Percentiles rank a stretch among this genome's conserved stretches.
phyloP scores from a whole-genome alignment of 2,113 vertebrate species.

The Poeciliopsis occidentalis region DNA sequence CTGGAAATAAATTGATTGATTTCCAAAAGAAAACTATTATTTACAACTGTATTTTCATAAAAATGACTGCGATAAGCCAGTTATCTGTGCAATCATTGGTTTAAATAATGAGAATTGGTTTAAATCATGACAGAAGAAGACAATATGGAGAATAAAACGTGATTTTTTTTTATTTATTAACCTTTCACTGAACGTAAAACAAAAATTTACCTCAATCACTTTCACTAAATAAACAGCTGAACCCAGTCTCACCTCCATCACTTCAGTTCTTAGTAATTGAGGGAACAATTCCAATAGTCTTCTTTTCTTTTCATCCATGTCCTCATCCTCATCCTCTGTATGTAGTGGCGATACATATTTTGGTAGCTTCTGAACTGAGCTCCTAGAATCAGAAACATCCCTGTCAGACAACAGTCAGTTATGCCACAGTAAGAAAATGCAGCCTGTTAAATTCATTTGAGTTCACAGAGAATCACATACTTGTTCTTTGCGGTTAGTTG shows the following conservation, averaged over 20 bases:
- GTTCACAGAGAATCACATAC: slow-evolving; percentile 19
- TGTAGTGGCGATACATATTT: neutral
- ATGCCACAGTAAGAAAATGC: neutral
- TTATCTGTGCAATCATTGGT: no score
- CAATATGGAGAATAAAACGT: neutral
- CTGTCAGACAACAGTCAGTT: neutral
- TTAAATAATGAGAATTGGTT: no score
- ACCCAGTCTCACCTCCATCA: slow-evolving; percentile 80
- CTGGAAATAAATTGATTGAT: no score
- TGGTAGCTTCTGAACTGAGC: slow-evolving; percentile 6
- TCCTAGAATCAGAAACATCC: slow-evolving; percentile 28
- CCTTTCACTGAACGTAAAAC: neutral
- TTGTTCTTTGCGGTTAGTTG: slow-evolving; percentile 14
- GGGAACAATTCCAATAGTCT: slow-evolving; percentile 86
- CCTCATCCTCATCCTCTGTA: slow-evolving; percentile 50
- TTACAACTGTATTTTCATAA: no score
- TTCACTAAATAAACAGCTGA: neutral
- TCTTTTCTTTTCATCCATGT: slow-evolving; percentile 77
- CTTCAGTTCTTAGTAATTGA: slow-evolving; percentile 77
- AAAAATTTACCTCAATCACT: neutral
- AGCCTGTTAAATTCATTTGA: neutral
- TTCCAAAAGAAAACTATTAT: no score
- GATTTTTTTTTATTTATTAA: neutral
- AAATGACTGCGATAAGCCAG: no score
- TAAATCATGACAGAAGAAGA: neutral